phyloP scores from a whole-genome alignment of 2,797 vertebrate genomes.

The Lepilemur septentrionalis region DNA sequence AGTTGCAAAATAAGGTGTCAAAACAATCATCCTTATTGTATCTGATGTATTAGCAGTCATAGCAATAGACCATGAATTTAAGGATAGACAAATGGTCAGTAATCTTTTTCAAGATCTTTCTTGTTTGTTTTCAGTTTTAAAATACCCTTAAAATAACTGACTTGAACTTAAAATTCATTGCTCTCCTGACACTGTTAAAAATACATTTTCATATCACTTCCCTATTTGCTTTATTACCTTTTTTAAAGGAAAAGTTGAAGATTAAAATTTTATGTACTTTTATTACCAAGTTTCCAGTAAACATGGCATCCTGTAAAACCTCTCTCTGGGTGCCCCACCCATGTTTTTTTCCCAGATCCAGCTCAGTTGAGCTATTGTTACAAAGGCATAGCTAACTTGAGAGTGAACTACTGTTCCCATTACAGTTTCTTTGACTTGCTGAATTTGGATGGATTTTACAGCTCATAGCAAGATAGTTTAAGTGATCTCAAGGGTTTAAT shows the following conservation, averaged over 20 bases:
- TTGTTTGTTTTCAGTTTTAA: not conserved
- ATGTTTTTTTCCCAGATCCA: slow-evolving; percentile 56
- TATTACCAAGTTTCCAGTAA: slow-evolving; percentile 80
- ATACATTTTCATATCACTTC: slow-evolving; percentile 77
- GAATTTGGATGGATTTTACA: not conserved
- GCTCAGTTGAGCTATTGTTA: slow-evolving; percentile 1
- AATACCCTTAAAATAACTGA: slow-evolving; percentile 38
- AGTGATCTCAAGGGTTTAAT: not conserved
- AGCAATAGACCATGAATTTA: not conserved
- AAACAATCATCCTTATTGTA: not conserved
- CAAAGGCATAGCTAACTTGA: not conserved
- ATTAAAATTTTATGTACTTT: slow-evolving; percentile 80
- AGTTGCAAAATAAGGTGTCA: not conserved
- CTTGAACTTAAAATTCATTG: slow-evolving; percentile 62
- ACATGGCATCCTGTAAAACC: slow-evolving; percentile 78
- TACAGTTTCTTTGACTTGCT: not conserved
- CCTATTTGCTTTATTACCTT: slow-evolving; percentile 80
- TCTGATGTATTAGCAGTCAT: not conserved
- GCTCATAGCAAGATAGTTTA: not conserved
- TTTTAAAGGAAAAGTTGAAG: slow-evolving; percentile 76
- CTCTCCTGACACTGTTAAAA: slow-evolving; percentile 60
- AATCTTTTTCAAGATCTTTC: not conserved
- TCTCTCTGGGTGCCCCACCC: slow-evolving; percentile 56
- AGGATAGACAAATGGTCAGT: not conserved
- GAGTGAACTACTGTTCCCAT: not conserved